Evolutionary conservation across 2,888 invertebrate species (phyloP).

Genomic region (Amphipoea lucens): DNA sequence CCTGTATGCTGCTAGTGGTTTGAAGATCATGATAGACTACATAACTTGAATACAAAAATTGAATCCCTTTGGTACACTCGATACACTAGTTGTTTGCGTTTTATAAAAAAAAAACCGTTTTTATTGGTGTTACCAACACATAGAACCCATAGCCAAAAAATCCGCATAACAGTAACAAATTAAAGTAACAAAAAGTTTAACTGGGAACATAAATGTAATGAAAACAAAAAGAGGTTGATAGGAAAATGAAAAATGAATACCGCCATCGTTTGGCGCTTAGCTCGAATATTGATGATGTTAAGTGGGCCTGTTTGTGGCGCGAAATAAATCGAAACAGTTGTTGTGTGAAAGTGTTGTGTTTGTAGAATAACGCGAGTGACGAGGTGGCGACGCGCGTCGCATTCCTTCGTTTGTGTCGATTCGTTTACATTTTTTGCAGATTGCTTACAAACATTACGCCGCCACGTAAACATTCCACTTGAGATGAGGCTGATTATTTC

Average conservation of each 20-base stretch:
- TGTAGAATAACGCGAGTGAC: constrained; percentile 61
- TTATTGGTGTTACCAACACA: not conserved
- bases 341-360: constrained; percentile 60
- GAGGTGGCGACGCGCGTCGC: constrained; percentile 66
- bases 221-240: constrained; percentile 51
- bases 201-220: constrained; percentile 46
- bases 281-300: constrained; percentile 59
- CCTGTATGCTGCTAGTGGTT: not conserved
- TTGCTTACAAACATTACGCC: constrained; percentile 82
- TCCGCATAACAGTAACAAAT: constrained; percentile 36
- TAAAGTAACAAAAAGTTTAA: constrained; percentile 46
- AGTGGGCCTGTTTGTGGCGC: constrained; percentile 42
- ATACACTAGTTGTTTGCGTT: constrained; percentile 12
- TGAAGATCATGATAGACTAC: not conserved
- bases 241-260: constrained; percentile 56
- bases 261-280: constrained; percentile 48
- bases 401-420: constrained; percentile 72
- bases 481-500: constrained; percentile 71
- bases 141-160: constrained; percentile 1
- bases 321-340: constrained; percentile 49
- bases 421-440: constrained; percentile 81
- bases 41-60: too few species aligned
- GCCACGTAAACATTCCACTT: constrained; percentile 76
- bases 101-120: not conserved
- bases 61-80: not conserved